These are phyloP conservation scores for Palythoa caribaeorum DNA, from an alignment of 92 coral and sea anemone species.

Conservation along the genomic window DNA sequence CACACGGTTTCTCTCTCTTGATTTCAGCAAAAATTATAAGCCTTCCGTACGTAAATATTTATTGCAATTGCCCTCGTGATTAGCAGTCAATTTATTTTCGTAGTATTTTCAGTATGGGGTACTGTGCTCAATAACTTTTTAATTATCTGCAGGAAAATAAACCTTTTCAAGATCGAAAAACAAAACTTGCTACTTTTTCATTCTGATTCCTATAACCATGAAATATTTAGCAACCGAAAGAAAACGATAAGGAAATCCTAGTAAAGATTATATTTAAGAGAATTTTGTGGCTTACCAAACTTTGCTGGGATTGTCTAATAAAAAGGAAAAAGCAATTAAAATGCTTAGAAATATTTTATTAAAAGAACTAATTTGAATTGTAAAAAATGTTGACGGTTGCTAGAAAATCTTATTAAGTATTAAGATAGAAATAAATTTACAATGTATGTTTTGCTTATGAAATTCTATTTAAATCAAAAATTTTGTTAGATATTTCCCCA, in stretches of 20 bases:
- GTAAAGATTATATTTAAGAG: neutral
- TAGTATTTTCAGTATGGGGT: neutral
- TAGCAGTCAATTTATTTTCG: constrained; percentile 41
- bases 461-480: neutral
- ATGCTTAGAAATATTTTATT: constrained; percentile 25
- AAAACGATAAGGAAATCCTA: neutral
- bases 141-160: constrained; percentile 5
- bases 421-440: neutral
- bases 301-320: neutral
- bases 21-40: neutral
- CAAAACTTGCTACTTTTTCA: neutral
- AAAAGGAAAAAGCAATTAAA: constrained; percentile 4
- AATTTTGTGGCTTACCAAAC: constrained; percentile 27
- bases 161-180: neutral
- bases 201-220: neutral
- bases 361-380: constrained; percentile 41
- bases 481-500: neutral
- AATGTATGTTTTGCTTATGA: constrained; percentile 10
- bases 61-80: constrained; percentile 5
- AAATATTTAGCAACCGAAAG: constrained; percentile 27
- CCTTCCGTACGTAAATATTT: neutral
- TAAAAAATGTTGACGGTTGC: neutral
- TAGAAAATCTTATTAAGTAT: constrained; percentile 10
- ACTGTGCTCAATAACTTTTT: neutral
- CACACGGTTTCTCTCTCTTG: neutral